Evolutionary conservation across 2,888 invertebrate genomes (phyloP).

Genomic region (Amphipyra berbera): DNA sequence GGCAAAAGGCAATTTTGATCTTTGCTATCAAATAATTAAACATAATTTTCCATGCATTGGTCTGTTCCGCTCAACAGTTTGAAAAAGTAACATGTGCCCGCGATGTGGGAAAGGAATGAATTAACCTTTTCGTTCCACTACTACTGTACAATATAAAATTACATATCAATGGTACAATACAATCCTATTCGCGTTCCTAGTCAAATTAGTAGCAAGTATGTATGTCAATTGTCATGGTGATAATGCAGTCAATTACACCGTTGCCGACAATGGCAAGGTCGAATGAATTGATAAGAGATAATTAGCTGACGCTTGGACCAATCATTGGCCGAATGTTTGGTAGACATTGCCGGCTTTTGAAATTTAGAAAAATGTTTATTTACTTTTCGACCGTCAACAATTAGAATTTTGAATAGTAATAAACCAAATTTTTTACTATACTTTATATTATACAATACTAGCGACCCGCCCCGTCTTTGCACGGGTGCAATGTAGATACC

Average conservation of each 20-base stretch:
- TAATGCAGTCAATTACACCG: slow-evolving; percentile 51
- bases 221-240: slow-evolving; percentile 43
- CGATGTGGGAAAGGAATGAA: no score
- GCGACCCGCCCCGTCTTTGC: no score
- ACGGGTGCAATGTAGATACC: no score
- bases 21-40: no score
- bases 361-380: no score
- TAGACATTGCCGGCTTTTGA: background rate
- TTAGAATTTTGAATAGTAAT: background rate
- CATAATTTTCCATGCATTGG: no score
- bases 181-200: background rate
- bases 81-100: no score
- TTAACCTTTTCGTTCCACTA: no score
- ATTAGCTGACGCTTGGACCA: slow-evolving; percentile 13
- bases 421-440: slow-evolving; percentile 10
- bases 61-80: no score
- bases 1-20: no score
- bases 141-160: no score
- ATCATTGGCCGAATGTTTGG: slow-evolving; percentile 9
- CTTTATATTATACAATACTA: background rate
- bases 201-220: slow-evolving; percentile 35
- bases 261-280: slow-evolving; percentile 45
- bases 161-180: background rate
- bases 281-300: slow-evolving; percentile 49
- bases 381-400: no score